Base-by-base conservation (phyloP, 2,888 invertebrate species). In the Noctua janthe region DNA sequence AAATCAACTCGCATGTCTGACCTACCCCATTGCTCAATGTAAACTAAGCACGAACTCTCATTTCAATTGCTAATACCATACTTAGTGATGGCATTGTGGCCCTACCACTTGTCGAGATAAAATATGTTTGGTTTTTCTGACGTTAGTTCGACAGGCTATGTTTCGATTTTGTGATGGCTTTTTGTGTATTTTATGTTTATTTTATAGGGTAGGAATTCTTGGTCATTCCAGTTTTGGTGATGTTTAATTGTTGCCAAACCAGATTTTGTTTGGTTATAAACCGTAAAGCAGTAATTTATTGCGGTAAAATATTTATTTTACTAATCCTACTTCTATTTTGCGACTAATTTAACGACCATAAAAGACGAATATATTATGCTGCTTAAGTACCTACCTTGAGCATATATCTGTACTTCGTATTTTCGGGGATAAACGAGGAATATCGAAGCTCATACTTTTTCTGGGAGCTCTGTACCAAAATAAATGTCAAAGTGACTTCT, bases 1-100 rank as follows among this genome's bases (percentile, higher is more conserved):
- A 93, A 94, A 93, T 92, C 92, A 89, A 89, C 89, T 91, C 92
- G 92, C 95, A 94, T 95, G 94, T 94, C 90, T 95, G 96, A 96
- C 96, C 96, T 96, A 95, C 94, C 96, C 95, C 92, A 95, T 95
- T 95, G 94, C 95, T 94, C 91, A 94, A 94, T 90, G 91, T 93
- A 94, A 91, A 90, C 94, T 90, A 89, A 90, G 90, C 94, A 94
- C 95, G 94, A 92, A 91, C 92, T 88, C 92, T 91, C 89, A 96
- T 96, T 96, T 92, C 94, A 94, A 96, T 94, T 96, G 95, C 95
- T 95, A 96, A 96, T 96, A 87, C 88, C 84, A 75, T 83, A 79
- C 88, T 89, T 74, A 90, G 91, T 90, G 92, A 92, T 93, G 90
- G 90, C 80, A 90, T 90, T 88, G 85, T 74, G 56, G 82, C 84